Evolutionary conservation across 2,888 invertebrate species (phyloP).

Genomic region (Ectemnius cavifrons): DNA sequence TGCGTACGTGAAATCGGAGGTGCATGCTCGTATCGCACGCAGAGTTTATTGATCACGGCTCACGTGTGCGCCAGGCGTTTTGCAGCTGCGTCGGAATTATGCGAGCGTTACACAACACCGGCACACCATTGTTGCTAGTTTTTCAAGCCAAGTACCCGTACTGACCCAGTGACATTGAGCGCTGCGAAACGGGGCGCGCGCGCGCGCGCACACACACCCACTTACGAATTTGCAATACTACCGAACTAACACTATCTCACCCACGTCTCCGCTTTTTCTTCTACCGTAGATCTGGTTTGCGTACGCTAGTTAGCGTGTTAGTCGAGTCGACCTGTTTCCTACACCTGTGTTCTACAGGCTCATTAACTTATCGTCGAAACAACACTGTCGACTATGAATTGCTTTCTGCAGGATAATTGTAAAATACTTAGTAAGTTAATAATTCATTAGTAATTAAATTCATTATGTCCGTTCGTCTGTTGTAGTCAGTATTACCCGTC

Average conservation of each 20-base stretch:
- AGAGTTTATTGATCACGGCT: constrained; percentile 50
- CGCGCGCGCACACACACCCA: neutral
- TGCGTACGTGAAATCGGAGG: no score
- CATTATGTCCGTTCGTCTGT: no score
- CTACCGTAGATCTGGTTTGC: no score
- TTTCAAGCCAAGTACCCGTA: constrained; percentile 34
- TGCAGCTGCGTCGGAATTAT: constrained; percentile 45
- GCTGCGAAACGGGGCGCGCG: constrained; percentile 3
- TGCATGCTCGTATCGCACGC: constrained; percentile 23
- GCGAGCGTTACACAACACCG: constrained; percentile 51
- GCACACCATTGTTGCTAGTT: constrained; percentile 40
- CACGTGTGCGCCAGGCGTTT: constrained; percentile 25
- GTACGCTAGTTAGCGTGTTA: no score
- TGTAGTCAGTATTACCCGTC: no score
- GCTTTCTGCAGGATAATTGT: no score
- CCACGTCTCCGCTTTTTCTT: neutral
- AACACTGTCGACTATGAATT: no score
- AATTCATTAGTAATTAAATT: no score
- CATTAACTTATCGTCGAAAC: no score
- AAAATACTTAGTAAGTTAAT: no score
- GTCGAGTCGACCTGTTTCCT: no score
- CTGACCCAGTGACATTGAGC: constrained; percentile 48
- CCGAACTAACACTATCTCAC: neutral
- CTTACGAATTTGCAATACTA: neutral
- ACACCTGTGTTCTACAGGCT: no score